Percentiles rank a stretch among this genome's conserved stretches.
Conservation (phyloP, 2,797 vertebrate species). For the Sebastolobus alascanus region DNA sequence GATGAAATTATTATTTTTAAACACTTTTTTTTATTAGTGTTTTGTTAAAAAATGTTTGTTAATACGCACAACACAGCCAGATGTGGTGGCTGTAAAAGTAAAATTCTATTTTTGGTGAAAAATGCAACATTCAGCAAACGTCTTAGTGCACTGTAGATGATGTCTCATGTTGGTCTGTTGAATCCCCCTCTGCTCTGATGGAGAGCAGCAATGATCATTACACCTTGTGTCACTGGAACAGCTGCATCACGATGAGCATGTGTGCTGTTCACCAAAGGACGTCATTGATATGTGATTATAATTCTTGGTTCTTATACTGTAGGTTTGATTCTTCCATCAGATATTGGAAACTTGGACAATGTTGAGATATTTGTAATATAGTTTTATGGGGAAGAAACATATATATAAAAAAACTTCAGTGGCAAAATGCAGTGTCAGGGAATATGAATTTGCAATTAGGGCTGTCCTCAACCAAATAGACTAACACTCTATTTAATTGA, state of each 20-base stretch:
- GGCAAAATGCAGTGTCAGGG: neutral
- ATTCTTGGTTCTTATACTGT: neutral
- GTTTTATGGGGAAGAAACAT: neutral
- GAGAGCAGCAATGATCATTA: slow-evolving; percentile 36
- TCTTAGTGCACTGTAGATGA: neutral
- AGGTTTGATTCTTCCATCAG: neutral
- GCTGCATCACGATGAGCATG: slow-evolving; percentile 21
- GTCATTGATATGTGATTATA: neutral
- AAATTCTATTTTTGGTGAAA: neutral
- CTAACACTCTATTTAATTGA: no score
- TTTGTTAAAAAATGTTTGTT: neutral
- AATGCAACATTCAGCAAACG: neutral
- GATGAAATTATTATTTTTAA: neutral
- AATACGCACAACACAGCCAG: neutral
- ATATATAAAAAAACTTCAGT: neutral
- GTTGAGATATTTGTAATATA: neutral
- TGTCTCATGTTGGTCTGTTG: neutral
- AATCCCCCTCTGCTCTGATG: slow-evolving; percentile 8
- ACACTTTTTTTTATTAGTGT: neutral
- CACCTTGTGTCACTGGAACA: slow-evolving; percentile 35
- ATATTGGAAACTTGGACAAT: neutral
- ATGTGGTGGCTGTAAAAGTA: neutral
- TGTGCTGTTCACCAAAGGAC: slow-evolving; percentile 2
- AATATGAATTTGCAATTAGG: neutral
- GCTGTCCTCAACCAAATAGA: no score